phyloP scores from a whole-genome alignment of 2,797 vertebrate species.

The Pangasius krempfi region DNA sequence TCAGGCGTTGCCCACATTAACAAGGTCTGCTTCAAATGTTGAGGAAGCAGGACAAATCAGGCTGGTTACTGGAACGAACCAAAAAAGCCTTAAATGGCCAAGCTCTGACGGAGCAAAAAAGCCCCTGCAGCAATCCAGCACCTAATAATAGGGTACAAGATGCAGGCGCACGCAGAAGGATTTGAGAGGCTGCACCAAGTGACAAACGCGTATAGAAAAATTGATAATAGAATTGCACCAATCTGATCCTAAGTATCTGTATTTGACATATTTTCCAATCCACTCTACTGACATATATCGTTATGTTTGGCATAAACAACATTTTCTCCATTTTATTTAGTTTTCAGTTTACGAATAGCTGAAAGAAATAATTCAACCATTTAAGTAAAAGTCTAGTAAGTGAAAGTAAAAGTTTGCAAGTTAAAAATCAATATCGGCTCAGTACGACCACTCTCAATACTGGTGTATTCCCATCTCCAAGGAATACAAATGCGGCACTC shows the following conservation, averaged over 20 bases:
- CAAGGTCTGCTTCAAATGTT: neutral
- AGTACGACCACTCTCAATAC: neutral
- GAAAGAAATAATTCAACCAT: neutral
- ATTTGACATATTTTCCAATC: neutral
- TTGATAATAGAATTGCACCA: no score
- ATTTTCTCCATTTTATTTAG: neutral
- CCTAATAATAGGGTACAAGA: slow-evolving; percentile 1
- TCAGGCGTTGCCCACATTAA: neutral
- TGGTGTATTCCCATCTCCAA: neutral
- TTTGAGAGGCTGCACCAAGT: neutral
- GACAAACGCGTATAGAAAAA: neutral
- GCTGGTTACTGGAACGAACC: neutral
- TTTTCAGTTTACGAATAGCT: neutral
- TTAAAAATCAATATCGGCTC: neutral
- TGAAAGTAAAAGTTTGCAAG: neutral
- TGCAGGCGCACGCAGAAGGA: neutral
- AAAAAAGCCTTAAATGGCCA: neutral
- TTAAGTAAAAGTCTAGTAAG: neutral
- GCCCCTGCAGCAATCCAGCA: neutral
- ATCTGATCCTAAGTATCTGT: neutral
- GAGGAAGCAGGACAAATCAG: slow-evolving; percentile 2
- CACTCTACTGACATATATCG: no score
- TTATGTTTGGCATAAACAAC: no score
- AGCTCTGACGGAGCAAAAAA: neutral
- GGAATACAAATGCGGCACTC: neutral